Percentiles rank a stretch among this genome's conserved stretches.
phyloP scores from a whole-genome alignment of 2,797 vertebrate species.

The Pantherophis alleghaniensis region DNA sequence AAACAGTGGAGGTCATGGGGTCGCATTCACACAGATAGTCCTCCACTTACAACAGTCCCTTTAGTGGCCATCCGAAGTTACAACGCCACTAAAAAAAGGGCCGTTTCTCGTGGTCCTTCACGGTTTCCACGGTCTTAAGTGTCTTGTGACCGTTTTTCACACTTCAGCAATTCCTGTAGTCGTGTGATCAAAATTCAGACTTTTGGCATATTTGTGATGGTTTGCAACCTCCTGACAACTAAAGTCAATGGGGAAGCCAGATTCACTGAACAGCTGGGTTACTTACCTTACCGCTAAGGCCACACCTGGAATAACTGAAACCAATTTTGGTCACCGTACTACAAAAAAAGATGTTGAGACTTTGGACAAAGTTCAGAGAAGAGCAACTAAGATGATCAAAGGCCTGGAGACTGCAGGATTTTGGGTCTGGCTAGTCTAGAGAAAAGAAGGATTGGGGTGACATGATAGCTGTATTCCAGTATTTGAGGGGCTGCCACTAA shows the following conservation, averaged over 20 bases:
- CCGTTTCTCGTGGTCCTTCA: too few species aligned
- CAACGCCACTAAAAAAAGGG: not conserved
- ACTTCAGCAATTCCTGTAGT: not conserved
- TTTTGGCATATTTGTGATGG: too few species aligned
- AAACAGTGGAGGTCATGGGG: not conserved
- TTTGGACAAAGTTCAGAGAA: not conserved
- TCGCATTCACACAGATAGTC: not conserved
- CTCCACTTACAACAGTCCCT: not conserved
- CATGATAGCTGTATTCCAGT: not conserved
- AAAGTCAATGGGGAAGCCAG: not conserved
- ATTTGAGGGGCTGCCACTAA: not conserved
- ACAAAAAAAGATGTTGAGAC: not conserved
- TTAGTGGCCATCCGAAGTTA: not conserved
- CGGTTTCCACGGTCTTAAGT: too few species aligned
- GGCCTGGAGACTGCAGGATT: not conserved
- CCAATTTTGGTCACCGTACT: not conserved
- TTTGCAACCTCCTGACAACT: too few species aligned
- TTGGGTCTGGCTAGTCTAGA: not conserved
- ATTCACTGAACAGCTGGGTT: not conserved
- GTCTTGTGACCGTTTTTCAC: not conserved
- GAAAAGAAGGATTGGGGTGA: fast-evolving
- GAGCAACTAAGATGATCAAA: not conserved
- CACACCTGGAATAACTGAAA: not conserved
- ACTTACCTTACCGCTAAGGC: not conserved
- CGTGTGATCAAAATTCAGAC: not conserved